Evolutionary conservation across 2,113 vertebrate species (phyloP).

Genomic region (Benthochromis sp.): DNA sequence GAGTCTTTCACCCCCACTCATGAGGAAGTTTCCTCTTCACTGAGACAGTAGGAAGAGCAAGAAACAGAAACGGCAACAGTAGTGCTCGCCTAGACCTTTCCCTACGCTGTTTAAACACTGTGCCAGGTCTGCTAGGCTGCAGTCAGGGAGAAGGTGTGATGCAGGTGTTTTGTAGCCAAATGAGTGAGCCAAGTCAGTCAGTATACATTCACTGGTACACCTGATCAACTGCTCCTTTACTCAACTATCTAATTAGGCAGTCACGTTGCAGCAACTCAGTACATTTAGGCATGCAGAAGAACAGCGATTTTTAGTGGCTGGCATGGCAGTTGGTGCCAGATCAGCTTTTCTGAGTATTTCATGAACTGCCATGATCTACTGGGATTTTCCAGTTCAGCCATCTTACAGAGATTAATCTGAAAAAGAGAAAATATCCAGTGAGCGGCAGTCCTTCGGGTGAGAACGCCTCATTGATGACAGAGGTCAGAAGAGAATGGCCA

Average conservation of each 20-base stretch:
- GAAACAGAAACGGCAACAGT: slow-evolving; percentile 11
- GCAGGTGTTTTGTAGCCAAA: background rate
- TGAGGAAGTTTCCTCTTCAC: slow-evolving; percentile 1
- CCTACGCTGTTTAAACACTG: background rate
- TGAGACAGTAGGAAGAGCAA: slow-evolving; percentile 39
- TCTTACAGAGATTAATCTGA: background rate
- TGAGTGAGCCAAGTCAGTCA: background rate
- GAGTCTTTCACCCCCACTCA: slow-evolving; percentile 27
- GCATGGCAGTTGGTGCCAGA: background rate
- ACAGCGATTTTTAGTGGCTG: background rate
- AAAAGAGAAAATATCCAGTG: background rate
- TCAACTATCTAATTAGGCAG: background rate
- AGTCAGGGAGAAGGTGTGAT: background rate
- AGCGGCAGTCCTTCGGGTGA: background rate
- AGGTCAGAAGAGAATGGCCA: background rate
- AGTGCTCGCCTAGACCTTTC: slow-evolving; percentile 26
- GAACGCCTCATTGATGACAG: background rate
- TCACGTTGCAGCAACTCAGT: background rate
- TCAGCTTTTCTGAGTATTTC: background rate
- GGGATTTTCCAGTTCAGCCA: background rate
- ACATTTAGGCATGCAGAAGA: background rate
- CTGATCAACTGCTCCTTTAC: background rate
- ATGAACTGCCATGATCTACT: background rate
- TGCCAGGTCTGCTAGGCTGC: slow-evolving; percentile 32
- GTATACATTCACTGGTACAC: background rate